Conservation (phyloP, 64 coral and sea anemone species). For the Porites australiensis region DNA sequence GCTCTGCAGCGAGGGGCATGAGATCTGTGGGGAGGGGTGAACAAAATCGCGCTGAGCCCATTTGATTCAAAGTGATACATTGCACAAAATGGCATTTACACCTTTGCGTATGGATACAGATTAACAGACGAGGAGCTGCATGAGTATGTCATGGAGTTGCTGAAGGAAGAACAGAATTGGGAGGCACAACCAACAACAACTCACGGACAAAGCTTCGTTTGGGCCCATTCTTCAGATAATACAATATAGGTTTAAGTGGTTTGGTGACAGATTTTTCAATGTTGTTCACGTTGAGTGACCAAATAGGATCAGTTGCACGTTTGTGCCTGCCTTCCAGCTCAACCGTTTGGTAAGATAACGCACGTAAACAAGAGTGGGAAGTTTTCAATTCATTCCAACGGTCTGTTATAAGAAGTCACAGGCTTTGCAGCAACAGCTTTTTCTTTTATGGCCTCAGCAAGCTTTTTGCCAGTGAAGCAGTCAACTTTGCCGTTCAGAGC, state of each 20-base stretch:
- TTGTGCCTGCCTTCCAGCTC: slow-evolving; percentile 57
- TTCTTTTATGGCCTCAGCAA: background rate
- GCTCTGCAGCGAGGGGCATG: too few species aligned
- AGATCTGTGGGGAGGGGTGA: too few species aligned
- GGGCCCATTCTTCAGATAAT: slow-evolving; percentile 32
- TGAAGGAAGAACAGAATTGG: background rate
- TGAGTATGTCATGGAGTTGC: background rate
- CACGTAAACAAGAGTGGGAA: slow-evolving; percentile 33
- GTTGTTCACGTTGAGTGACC: slow-evolving; percentile 19
- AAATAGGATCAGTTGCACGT: slow-evolving; percentile 2
- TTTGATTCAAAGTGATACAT: too few species aligned
- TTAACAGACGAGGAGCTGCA: background rate
- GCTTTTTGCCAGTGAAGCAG: background rate
- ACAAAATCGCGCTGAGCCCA: too few species aligned
- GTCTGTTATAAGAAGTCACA: background rate
- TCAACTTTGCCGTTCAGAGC: slow-evolving; percentile 5
- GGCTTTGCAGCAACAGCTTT: background rate
- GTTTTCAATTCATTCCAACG: slow-evolving; percentile 29
- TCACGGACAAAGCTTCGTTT: background rate
- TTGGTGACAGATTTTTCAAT: slow-evolving; percentile 12
- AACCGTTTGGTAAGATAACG: slow-evolving; percentile 54
- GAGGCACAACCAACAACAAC: background rate
- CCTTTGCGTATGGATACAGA: too few species aligned
- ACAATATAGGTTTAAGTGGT: slow-evolving; percentile 33
- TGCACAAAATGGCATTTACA: too few species aligned